Percentiles rank a stretch among this genome's conserved stretches.
Evolutionary conservation across 2,113 vertebrate genomes (phyloP).

Genomic region (Budorcas taxicolor): DNA sequence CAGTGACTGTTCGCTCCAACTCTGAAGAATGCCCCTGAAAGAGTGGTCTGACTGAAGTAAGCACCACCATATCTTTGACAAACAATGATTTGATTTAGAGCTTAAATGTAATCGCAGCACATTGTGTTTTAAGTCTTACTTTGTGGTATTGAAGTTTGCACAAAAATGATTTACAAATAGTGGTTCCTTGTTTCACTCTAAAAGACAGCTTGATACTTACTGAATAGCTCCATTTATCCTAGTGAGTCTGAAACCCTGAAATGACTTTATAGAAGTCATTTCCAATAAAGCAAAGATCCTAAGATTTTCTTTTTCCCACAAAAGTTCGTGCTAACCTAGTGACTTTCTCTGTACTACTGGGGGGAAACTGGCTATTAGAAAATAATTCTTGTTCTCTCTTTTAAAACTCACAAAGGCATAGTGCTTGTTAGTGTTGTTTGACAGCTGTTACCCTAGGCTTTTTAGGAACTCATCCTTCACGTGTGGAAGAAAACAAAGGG

Average conservation of each 20-base stretch:
- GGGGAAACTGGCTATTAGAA: background rate
- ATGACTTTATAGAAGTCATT: constrained; percentile 22
- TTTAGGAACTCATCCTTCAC: background rate
- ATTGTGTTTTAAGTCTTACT: constrained; percentile 6
- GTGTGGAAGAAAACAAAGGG: background rate
- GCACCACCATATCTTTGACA: background rate
- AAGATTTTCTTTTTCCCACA: background rate
- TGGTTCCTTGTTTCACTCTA: constrained; percentile 4
- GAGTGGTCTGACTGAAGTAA: background rate
- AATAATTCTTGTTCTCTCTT: constrained; percentile 4
- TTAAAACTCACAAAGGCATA: constrained; percentile 14
- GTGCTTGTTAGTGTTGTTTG: background rate
- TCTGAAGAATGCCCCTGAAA: background rate
- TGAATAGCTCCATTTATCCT: background rate
- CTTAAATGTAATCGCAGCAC: background rate
- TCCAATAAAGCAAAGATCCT: background rate
- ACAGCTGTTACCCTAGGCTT: background rate
- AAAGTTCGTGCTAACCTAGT: constrained; percentile 24
- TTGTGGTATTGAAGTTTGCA: background rate
- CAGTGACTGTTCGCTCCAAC: background rate
- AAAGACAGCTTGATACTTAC: background rate
- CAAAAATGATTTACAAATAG: background rate
- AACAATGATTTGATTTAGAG: background rate
- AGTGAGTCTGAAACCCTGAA: constrained; percentile 7
- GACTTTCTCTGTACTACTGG: background rate